A percentile compares a stretch with the other conserved stretches of the same genome.
phyloP scores from a whole-genome alignment of 2,113 vertebrate genomes.

The zebrafish (Danio rerio) region GRCz12tu NC_133195.1:31612001-31612500 shows the following conservation, averaged over 20 bases:
- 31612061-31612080: slow-evolving; percentile 96
- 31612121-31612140: not conserved
- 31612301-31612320: slow-evolving; percentile 76
- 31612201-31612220: slow-evolving; percentile 53
- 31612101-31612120: slow-evolving; percentile 92
- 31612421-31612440: not conserved
- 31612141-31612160: not conserved
- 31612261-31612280: slow-evolving; percentile 98
- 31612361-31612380: slow-evolving; percentile 63
- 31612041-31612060: slow-evolving; percentile 97
- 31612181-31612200: no score
- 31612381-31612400: slow-evolving; percentile 69
- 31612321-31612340: slow-evolving; percentile 60
- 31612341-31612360: slow-evolving; percentile 63
- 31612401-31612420: slow-evolving; percentile 16
- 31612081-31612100: slow-evolving; percentile 95
- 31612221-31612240: slow-evolving; percentile 97
- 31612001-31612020: slow-evolving; percentile 91
- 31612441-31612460: not conserved
- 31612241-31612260: slow-evolving; percentile 97
- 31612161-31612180: not conserved
- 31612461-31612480: not conserved
- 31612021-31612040: slow-evolving; percentile 97
- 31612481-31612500: no score
- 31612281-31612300: slow-evolving; percentile 99